phyloP scores from a whole-genome alignment of 2,797 vertebrate species.

The Tenualosa ilisha region DNA sequence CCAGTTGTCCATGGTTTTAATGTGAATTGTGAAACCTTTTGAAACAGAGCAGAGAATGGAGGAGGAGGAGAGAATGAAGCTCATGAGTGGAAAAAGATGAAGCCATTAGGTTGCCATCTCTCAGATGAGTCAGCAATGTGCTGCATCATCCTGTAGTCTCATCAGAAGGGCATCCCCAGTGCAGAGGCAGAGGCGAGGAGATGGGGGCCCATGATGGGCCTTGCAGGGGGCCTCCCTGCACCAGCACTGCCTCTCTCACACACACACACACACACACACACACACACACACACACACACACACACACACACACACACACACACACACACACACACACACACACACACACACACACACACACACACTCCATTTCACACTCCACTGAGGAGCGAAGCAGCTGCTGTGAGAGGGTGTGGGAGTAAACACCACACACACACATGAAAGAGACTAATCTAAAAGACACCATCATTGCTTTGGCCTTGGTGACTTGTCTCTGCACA shows the following conservation, averaged over 20 bases:
- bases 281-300: neutral
- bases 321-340: neutral
- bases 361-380: slow-evolving; percentile 34
- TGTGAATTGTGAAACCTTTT: neutral
- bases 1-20: no score
- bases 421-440: neutral
- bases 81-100: neutral
- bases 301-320: neutral
- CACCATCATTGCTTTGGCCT: neutral
- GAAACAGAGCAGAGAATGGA: neutral
- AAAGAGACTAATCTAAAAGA: neutral
- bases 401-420: neutral
- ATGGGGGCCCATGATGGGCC: neutral
- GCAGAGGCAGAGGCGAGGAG: neutral
- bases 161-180: neutral
- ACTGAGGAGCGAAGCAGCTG: slow-evolving; percentile 25
- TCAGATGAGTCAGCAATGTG: no score
- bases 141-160: neutral
- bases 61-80: neutral
- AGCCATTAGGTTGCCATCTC: neutral
- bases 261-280: neutral
- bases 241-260: no score
- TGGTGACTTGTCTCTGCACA: neutral
- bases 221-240: neutral
- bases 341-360: neutral